Base-by-base conservation (phyloP, 1,140 invertebrate species). In the Popillia japonica region DNA sequence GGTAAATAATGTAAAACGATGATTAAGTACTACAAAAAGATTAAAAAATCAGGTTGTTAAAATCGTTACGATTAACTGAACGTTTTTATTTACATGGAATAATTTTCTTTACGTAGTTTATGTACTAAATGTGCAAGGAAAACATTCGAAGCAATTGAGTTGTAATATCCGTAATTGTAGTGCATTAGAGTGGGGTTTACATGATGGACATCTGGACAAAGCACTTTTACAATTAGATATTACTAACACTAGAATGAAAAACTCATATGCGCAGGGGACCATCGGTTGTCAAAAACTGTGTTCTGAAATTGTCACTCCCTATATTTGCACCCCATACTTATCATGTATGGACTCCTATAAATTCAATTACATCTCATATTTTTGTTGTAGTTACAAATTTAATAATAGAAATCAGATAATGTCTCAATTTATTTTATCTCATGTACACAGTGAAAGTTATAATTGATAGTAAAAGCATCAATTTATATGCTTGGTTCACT, bases 291-390 rank as follows among this genome's bases (percentile, higher is more conserved):
- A 68, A 68, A 68, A 68, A 68, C 61, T 10, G 20, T 68, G 61
- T 34, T 34, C 61, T 68, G 61, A 68, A 68, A 68, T 68, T 68
- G 61, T 68, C 61, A 68, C 61, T 68, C 61, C 61, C 61, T 68
- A 22, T 20, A 34, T 68, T 34, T 34, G 22, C 61, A 27, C 61
- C 61, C 61, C 27, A 68, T 34, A 22, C 61, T 27, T 23, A 23
- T 68, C 61, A 68, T 68, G 61, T 68, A 68, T 68, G 61, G 27
- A 27, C 61, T 68, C 61, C 27, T 68, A 22, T 20, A 68, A 68
- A 68, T 68, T 68, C 61, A 14, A 68, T 68, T 68, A 68, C 22
- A 22, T 11, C 22, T 14, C 61, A 68, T 68, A 23, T 68, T 68
- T 68, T 68, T 68, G 11, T 27, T 7, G 22, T 23, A 68, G 17